Evolutionary conservation across 2,888 invertebrate species (phyloP), one percentile per base, ranked within the genome.

Genomic region (Drosophila neotestacea): DNA sequence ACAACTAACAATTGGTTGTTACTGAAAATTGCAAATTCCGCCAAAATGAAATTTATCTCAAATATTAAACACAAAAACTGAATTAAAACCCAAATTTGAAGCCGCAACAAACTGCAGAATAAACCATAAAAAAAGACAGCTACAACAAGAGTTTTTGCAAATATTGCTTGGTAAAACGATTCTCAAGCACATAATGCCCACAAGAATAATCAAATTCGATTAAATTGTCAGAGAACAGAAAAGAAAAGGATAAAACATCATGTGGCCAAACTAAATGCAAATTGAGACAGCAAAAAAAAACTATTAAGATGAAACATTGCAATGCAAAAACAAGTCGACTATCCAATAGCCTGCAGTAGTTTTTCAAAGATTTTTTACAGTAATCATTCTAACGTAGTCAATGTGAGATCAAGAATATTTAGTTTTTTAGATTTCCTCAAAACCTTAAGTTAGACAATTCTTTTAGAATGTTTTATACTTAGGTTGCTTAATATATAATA

Each of bases 141-240:
- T 11, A 48, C 32, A 32, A 70, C 52, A 54, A 56, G 28, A 50
- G 16, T 46, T 32, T 22, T 38, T 63, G 59, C 55, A 60, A 44
- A 65, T 38, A 22, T 41, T 62, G 44, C 28, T 42, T 27, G 34
- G 38, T 51, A 42, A 41, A 73, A 32, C 34, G 56, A 44, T 66
- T 41, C 44, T n/a, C 11, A 73, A 58, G 54, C 73, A 46, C 59
- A 58, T 63, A 72, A 78, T 74, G 38, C 61, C 67, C 69, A 73
- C 50, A 72, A 66, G 69, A 73, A 73, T 66, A 87, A 79, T 70
- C 68, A 81, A 87, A 83, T 82, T 85, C 73, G 77, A 85, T 87
- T 87, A 79, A 81, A 82, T 64, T 73, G 65, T 51, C 66, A 62
- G 65, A 71, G 71, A 59, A 4, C 7, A 56, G 28, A 41, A 50